Evolutionary conservation across 2,888 invertebrate genomes (phyloP), one percentile per base, ranked within the genome.

Genomic region (Melolontha melolontha): DNA sequence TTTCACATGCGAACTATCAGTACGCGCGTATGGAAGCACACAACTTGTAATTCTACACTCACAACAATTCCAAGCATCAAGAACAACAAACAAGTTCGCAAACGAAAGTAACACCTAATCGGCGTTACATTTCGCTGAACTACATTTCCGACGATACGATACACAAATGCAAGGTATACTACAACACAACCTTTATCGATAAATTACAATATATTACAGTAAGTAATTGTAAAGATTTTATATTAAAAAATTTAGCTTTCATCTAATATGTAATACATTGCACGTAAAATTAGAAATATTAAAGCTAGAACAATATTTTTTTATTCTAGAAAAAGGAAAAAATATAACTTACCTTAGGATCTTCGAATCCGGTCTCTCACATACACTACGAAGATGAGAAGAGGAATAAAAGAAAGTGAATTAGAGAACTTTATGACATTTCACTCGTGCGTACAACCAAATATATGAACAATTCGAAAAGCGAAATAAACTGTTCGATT

Each of bases 371-470:
- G 22, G 22, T 16, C 22, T 22, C 17, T 49, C 7, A 49, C 16
- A 7, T n/a, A 17, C 49, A 49, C 49, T 17, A 10, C 49, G 10
- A 17, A 10, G 8, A 16, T 16, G 11, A 5, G 49, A 6, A 17
- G 49, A 11, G 17, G 10, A 22, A 49, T 10, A 49, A 17, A 17
- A 49, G 49, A 51, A 50, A 6, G 7, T 22, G 11, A 51, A 51
- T 10, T 34, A 51, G 27, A n/a, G 34, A 51, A 34, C 34, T 51
- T 29, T 51, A 51, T 51, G 27, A 51, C 51, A 51, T 51, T 51
- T 51, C 51, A 51, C 51, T 51, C 51, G 29, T 7, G 34, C 34
- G 14, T 47, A 34, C 34, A 34, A 34, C 2, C 10, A 34, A 34
- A 34, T 34, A 34, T 34, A 34, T 34, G 34, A 10, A 34, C 7